Base-by-base conservation (phyloP, 2,888 invertebrate species). In the Tromatobia lineatoria region DNA sequence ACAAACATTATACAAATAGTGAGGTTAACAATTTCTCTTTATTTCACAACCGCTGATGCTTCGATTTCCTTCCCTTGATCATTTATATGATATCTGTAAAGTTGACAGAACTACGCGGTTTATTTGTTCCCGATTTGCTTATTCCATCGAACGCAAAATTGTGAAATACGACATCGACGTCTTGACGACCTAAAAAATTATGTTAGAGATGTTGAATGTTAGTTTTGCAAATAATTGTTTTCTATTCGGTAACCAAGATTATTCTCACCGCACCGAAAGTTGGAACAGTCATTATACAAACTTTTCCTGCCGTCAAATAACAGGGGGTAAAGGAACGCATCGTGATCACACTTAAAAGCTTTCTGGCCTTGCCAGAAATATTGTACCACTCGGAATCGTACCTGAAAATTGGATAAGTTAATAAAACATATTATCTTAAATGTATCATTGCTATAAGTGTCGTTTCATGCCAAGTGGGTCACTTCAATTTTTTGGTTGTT, bases 81-180 rank as follows among this genome's bases (percentile, higher is more conserved):
- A 38, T 38, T 1, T 38, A 8, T 4, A 38, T 38, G 10, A 38
- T 38, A 38, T 38, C 38, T 38, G 38, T 38, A 10, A 10, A 38
- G 38, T 38, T 38, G 38, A 38, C 38, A 38, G 38, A 38, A 38
- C 38, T 38, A 38, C 38, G 38, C 0, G 10, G 10, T 8, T 38
- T 2, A 10, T 64, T 13, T 50, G 4, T 47, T 11, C 50, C 11
- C 34, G 3, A 25, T 64, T 18, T 18, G 7, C 34, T 38, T 38
- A n/a, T 38, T 38, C 15, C 61, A 29, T 64, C n/a, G 52, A 52
- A 13, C 70, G 34, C n/a, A 70, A 18, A 34, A 70, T n/a, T 3
- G 70, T 70, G 29, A 38, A 38, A 38, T 70, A 50, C 15, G 50
- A 70, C 52, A 52, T 34, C n/a, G 70, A 29, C 34, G 70, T 70